These are phyloP conservation scores for Sterrhoptilus dennistouni DNA, from an alignment of 2,113 vertebrate species.

Conservation along the genomic window DNA sequence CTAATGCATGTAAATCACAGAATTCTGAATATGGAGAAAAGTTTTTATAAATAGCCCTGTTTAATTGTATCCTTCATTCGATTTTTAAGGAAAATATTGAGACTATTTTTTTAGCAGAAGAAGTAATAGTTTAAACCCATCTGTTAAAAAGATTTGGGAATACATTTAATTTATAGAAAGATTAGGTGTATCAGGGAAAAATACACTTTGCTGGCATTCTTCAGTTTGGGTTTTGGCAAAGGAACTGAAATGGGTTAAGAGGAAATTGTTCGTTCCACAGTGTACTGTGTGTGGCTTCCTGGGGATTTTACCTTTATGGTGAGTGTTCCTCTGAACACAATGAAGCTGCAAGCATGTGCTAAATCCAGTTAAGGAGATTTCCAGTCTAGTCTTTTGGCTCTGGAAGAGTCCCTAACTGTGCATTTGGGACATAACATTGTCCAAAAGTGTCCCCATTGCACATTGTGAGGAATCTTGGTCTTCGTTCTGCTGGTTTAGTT, in stretches of 20 bases:
- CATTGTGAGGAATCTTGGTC: not conserved
- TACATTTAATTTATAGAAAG: not conserved
- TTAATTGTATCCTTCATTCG: not conserved
- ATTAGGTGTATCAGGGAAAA: fast-evolving
- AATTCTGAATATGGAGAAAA: not conserved
- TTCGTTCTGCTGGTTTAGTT: not conserved
- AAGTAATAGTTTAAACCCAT: not conserved
- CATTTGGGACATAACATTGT: not conserved
- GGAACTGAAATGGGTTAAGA: not conserved
- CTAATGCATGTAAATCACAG: not conserved
- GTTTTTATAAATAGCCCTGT: not conserved
- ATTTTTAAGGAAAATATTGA: not conserved
- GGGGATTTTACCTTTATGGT: not conserved
- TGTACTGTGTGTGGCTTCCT: not conserved
- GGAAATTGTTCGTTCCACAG: not conserved
- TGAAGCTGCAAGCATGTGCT: not conserved
- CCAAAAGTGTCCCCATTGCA: not conserved
- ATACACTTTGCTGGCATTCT: not conserved
- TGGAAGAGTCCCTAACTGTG: not conserved
- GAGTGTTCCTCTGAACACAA: not conserved
- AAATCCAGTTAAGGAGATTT: not conserved
- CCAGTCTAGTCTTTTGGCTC: not conserved
- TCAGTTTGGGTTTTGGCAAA: not conserved
- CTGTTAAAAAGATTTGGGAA: not conserved
- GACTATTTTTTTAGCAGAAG: not conserved